Base-by-base conservation (phyloP, 2,113 vertebrate genomes). In the Entomyzon cyanotis region DNA sequence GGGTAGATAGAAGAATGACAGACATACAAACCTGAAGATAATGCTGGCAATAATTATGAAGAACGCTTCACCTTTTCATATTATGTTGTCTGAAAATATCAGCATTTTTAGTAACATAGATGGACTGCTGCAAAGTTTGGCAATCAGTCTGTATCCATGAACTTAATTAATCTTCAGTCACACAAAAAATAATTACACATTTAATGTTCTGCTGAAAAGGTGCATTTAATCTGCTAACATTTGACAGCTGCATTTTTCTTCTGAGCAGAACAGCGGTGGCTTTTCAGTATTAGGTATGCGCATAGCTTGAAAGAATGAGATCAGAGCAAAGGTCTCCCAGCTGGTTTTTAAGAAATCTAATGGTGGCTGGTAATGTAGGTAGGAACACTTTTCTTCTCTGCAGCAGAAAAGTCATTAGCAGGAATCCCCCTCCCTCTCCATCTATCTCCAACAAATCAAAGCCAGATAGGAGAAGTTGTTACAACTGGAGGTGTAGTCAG, bases 231-330 rank as follows among this genome's bases (percentile, higher is more conserved):
- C 96, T 97, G 93, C 93, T 97, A 67, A 80, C 91, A 91, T 95
- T 97, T 97, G 97, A 97, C 96, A 97, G 97, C 86, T 95, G 89
- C 97, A 97, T 97, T 97, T 97, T 97, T 97, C 96, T 97, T 97
- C 94, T 86, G 78, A 85, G 78, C 35, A 89, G 91, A 97, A 95
- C 91, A 94, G 84, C 80, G 1, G 94, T 95, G 73, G 94, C 41
- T 96, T 96, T 97, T 96, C 90, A 94, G 41, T 93, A 91, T 96
- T 97, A 96, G 80, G 50, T 97, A 95, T 96, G 93, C 90, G 56
- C 84, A 90, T 93, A 84, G 96, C 91, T 96, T 97, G 93, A 97
- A 96, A 97, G 94, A 97, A 96, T 91, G 95, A 94, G 90, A 97
- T 96, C 94, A 88, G 69, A 95, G 62, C 82, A 91, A 95, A 97